These are phyloP conservation scores for Pimpla rufipes DNA, from an alignment of 2,888 invertebrate species.

Conservation along the genomic window DNA sequence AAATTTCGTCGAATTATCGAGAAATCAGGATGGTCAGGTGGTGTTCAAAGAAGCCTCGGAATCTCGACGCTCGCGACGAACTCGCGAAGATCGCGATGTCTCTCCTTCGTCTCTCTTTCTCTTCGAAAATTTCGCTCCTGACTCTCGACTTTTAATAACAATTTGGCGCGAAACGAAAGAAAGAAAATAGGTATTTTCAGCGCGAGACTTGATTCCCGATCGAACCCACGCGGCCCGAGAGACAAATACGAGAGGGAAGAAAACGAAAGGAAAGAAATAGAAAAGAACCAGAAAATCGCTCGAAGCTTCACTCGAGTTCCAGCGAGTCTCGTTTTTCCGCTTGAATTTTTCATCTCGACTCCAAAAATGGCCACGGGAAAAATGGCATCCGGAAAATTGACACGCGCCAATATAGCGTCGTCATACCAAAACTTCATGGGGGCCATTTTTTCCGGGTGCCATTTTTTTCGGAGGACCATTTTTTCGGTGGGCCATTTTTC, in stretches of 20 bases:
- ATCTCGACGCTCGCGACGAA: conserved; percentile 56
- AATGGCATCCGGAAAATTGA: too few relatives aligned
- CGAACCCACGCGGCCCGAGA: too few relatives aligned
- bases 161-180: background rate
- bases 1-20: conserved; percentile 36
- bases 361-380: background rate
- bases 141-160: conserved; percentile 25
- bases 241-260: too few relatives aligned
- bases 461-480: too few relatives aligned
- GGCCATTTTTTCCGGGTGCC: too few relatives aligned
- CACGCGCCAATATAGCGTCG: too few relatives aligned
- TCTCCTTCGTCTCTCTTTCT: conserved; percentile 18
- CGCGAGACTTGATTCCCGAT: background rate
- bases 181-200: background rate
- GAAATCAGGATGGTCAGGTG: background rate
- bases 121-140: conserved; percentile 37
- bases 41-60: conserved; percentile 47
- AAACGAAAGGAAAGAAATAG: conserved; percentile 26
- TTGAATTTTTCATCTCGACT: conserved; percentile 18
- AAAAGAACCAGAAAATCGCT: conserved; percentile 19
- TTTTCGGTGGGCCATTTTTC: too few relatives aligned
- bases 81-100: conserved; percentile 5
- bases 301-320: conserved; percentile 16
- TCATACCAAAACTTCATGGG: too few relatives aligned
- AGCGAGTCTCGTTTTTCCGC: conserved; percentile 43